Conservation (phyloP, 2,113 vertebrate genomes). For the Spea bombifrons region DNA sequence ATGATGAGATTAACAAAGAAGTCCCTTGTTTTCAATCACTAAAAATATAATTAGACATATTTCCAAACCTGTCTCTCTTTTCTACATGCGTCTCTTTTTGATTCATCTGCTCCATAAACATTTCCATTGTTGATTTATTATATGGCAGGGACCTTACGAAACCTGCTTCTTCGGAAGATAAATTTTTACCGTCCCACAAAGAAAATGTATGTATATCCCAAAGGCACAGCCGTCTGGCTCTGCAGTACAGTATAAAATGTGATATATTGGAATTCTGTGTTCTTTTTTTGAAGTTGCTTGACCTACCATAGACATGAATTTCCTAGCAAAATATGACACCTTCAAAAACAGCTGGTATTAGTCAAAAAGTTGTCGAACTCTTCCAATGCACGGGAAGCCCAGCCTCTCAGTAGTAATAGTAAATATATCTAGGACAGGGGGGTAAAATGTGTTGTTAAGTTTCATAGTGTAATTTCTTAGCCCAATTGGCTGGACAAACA, state of each 20-base stretch:
- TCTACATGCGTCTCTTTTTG: not conserved
- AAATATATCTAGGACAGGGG: too few relatives aligned
- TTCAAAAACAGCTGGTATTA: not conserved
- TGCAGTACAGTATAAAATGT: slow-evolving; percentile 19
- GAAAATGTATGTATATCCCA: slow-evolving; percentile 28
- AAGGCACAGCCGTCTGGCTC: slow-evolving; percentile 4
- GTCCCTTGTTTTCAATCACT: too few relatives aligned
- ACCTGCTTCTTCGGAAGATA: slow-evolving; percentile 23
- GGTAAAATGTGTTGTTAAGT: too few relatives aligned
- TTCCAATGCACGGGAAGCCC: not conserved
- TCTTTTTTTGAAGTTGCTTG: slow-evolving; percentile 19
- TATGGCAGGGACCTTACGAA: slow-evolving; percentile 14
- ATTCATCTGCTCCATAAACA: not conserved
- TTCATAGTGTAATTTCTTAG: too few relatives aligned
- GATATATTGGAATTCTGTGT: slow-evolving; percentile 29
- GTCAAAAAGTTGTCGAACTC: not conserved
- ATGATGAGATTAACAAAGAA: too few relatives aligned
- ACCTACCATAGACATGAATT: not conserved
- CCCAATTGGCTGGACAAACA: too few relatives aligned
- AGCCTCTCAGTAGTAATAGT: too few relatives aligned
- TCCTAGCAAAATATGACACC: not conserved
- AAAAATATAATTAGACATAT: too few relatives aligned
- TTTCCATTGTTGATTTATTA: slow-evolving; percentile 35
- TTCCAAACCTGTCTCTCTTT: too few relatives aligned
- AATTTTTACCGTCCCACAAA: slow-evolving; percentile 8